These are phyloP conservation scores for Aplochiton taeniatus DNA, from an alignment of 2,797 vertebrate genomes.

Conservation along the genomic window DNA sequence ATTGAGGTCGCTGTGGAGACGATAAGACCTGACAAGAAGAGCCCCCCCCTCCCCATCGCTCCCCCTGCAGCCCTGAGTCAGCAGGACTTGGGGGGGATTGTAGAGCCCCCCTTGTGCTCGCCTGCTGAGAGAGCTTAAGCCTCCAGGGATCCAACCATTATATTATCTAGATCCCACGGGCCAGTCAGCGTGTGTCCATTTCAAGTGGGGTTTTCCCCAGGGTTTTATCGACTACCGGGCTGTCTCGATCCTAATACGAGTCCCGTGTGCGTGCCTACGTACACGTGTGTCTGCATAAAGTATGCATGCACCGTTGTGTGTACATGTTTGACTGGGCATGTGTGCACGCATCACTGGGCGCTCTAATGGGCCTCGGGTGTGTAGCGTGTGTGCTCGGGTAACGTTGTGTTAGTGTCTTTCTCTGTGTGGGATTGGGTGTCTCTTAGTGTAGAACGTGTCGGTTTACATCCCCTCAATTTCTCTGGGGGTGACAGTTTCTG, in stretches of 20 bases:
- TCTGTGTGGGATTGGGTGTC: too few relatives aligned
- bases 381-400: too few relatives aligned
- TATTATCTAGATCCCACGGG: conserved; percentile 32
- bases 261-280: conserved; percentile 8
- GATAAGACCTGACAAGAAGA: too few relatives aligned
- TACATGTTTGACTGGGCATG: not conserved
- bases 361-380: not conserved
- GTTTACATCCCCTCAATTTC: too few relatives aligned
- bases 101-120: conserved; percentile 22
- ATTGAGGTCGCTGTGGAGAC: too few relatives aligned
- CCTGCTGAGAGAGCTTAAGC: conserved; percentile 30
- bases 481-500: too few relatives aligned
- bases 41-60: conserved; percentile 15
- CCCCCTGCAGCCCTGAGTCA: conserved; percentile 37
- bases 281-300: conserved; percentile 3
- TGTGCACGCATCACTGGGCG: not conserved
- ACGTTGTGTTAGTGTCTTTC: too few relatives aligned
- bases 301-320: not conserved
- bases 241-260: not conserved
- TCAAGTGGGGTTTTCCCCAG: conserved; percentile 14
- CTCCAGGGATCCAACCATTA: too few relatives aligned
- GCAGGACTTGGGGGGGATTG: conserved; percentile 33
- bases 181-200: not conserved
- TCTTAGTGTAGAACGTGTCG: too few relatives aligned
- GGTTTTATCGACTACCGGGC: conserved; percentile 7